Percentiles rank a stretch among this genome's conserved stretches.
Evolutionary conservation across 1,140 invertebrate genomes (phyloP).

Genomic region (Pogonomyrmex barbatus): DNA sequence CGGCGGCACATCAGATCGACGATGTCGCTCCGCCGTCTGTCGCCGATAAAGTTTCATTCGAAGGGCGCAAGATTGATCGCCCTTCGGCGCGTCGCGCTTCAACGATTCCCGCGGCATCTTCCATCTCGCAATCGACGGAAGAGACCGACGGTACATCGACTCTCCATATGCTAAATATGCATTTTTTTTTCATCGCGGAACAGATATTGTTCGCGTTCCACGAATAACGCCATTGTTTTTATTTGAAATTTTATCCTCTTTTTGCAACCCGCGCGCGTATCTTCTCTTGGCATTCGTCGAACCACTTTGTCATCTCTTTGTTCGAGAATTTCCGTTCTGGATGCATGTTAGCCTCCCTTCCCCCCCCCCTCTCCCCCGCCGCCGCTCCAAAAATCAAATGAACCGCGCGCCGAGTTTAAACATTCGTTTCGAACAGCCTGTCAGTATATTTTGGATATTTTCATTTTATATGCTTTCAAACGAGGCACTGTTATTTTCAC

Average conservation of each 20-base stretch:
- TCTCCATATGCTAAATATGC: slow-evolving; percentile 14
- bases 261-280: background rate
- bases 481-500: slow-evolving; percentile 40
- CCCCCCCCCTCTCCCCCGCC: no score
- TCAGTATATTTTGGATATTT: slow-evolving; percentile 53
- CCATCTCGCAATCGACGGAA: background rate
- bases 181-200: background rate
- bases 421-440: slow-evolving; percentile 45
- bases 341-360: slow-evolving; percentile 12
- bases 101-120: background rate
- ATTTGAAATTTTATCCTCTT: slow-evolving; percentile 34
- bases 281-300: slow-evolving; percentile 44
- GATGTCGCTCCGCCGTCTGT: slow-evolving; percentile 44
- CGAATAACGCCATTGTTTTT: slow-evolving; percentile 22
- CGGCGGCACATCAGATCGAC: slow-evolving; percentile 33
- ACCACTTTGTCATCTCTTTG: slow-evolving; percentile 51
- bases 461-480: slow-evolving; percentile 52
- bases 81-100: slow-evolving; percentile 3
- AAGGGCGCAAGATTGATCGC: slow-evolving; percentile 50
- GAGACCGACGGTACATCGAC: background rate
- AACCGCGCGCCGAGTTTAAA: slow-evolving; percentile 46
- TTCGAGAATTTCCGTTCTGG: slow-evolving; percentile 46
- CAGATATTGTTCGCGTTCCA: background rate
- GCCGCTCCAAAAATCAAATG: slow-evolving; percentile 14
- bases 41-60: slow-evolving; percentile 56